Evolutionary conservation across 2,113 vertebrate species (phyloP), one percentile per base, ranked within the genome.

Genomic region (Aviceda subcristata): DNA sequence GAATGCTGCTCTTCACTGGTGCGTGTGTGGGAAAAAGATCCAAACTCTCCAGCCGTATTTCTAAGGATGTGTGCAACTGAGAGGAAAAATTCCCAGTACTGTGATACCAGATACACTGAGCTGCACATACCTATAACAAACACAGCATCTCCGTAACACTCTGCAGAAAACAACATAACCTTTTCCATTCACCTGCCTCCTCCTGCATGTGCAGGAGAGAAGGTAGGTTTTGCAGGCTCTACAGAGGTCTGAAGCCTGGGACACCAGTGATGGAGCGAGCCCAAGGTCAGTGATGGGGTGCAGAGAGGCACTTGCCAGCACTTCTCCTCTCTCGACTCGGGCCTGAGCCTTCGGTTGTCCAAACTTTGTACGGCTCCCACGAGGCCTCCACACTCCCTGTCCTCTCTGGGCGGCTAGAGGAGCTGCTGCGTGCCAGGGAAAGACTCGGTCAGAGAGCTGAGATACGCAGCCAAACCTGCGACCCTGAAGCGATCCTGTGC

Each of bases 21-120:
- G 4, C 0, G 0, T 22, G 1, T 34, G 27, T 48, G 36, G 21
- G 60, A 15, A 60, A 68, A 77, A 83, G 11, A 69, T 34, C 3
- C 24, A 43, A 43, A 32, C 56, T 60, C 30, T 76, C 11, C 45
- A 50, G 19, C 9, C 1, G 1, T 29, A 34, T 77, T 62, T 84
- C 56, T 77, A 45, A 43, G 34, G 15, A 36, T 8, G 18, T 7
- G 9, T 72, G 36, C 3, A 60, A 29, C 19, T 23, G 15, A 88
- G 20, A 32, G 24, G 11, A 5, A 59, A 67, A 83, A 9, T 10
- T 46, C 27, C 4, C 39, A 22, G 14, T 38, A 26, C n/a, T 38
- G 16, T 71, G n/a, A 46, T 23, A 75, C 6, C 19, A 74, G 55
- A 43, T 16, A 48, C n/a, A 39, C 15, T 41, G 16, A 69, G 38